Evolutionary conservation across 35 echinoderm and acorn worm species (phyloP).

Genomic region (Amphiura filiformis): DNA sequence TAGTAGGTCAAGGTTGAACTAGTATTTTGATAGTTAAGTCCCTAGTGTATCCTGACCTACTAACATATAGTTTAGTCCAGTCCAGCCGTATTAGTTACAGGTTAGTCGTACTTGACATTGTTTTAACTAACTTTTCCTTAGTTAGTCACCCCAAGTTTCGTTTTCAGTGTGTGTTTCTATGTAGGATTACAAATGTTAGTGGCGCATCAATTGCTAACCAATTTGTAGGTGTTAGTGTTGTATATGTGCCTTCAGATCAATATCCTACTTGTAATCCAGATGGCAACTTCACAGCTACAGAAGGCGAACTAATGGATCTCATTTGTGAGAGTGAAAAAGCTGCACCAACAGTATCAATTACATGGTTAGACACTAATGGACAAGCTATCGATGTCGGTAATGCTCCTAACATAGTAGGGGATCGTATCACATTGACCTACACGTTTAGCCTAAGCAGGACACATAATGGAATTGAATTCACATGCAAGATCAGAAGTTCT

Average conservation of each 20-base stretch:
- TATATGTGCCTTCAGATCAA: constrained; percentile 3
- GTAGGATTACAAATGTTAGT: too few relatives aligned
- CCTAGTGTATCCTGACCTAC: too few relatives aligned
- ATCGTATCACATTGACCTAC: background rate
- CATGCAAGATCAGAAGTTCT: background rate
- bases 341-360: background rate
- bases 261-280: background rate
- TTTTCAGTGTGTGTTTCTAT: too few relatives aligned
- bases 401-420: background rate
- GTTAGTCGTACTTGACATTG: too few relatives aligned
- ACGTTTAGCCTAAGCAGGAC: background rate
- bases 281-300: background rate
- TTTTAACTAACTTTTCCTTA: too few relatives aligned
- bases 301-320: background rate
- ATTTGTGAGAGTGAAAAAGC: constrained; percentile 3
- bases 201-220: background rate
- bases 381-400: background rate
- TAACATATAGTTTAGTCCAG: too few relatives aligned
- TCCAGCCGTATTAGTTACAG: too few relatives aligned
- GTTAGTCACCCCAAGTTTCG: too few relatives aligned
- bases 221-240: background rate
- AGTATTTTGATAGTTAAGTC: too few relatives aligned
- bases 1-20: too few relatives aligned
- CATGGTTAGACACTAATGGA: too few relatives aligned
- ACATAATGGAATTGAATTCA: background rate